Evolutionary conservation across 2,888 invertebrate species (phyloP).

Genomic region (Dynastes tityus): DNA sequence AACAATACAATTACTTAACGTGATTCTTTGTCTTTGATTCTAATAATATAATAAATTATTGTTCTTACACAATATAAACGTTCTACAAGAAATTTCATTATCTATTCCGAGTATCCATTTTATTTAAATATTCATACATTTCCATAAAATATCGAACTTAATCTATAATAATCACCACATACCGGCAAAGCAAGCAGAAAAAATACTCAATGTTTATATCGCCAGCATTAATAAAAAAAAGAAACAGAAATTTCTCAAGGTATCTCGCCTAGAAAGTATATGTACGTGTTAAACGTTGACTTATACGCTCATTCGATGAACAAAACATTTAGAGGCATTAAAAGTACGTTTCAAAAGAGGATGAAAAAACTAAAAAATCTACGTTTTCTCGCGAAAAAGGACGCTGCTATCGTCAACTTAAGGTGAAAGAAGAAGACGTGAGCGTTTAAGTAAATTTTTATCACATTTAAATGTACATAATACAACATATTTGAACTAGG

Average conservation of each 20-base stretch:
- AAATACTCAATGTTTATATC: conserved; percentile 18
- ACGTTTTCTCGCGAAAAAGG: conserved; percentile 26
- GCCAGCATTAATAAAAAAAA: not conserved
- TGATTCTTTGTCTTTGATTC: too few species aligned
- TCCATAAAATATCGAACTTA: not conserved
- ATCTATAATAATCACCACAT: not conserved
- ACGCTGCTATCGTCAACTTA: not conserved
- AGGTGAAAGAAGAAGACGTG: conserved; percentile 2
- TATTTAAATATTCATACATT: not conserved
- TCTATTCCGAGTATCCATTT: not conserved
- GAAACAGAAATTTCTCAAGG: conserved; percentile 33
- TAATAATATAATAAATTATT: too few species aligned
- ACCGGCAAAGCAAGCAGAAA: not conserved
- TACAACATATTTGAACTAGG: conserved; percentile 60
- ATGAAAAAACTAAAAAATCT: conserved; percentile 15
- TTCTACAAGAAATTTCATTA: not conserved
- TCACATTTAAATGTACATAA: conserved; percentile 57
- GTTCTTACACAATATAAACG: too few species aligned
- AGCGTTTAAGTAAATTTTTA: conserved; percentile 52
- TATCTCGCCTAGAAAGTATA: conserved; percentile 3
- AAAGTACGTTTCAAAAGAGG: conserved; percentile 10
- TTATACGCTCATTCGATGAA: conserved; percentile 7
- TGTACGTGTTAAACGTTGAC: not conserved
- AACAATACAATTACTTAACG: too few species aligned
- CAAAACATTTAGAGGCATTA: conserved; percentile 1